Evolutionary conservation across 2,888 invertebrate species (phyloP).

Genomic region (Orchesella flavescens): DNA sequence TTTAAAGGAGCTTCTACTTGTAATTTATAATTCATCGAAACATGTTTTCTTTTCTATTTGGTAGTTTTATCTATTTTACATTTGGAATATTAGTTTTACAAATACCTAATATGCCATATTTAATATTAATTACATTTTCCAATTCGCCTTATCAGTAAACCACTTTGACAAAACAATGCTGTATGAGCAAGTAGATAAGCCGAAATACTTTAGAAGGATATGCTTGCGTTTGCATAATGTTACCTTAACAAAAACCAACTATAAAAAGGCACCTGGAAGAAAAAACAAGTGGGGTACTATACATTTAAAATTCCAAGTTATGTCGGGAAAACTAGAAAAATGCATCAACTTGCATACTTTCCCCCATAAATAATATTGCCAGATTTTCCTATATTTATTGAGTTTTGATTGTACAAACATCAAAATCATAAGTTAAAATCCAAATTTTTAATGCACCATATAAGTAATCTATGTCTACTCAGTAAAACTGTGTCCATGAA

Average conservation of each 20-base stretch:
- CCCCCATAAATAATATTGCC: conserved; percentile 17
- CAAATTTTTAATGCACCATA: too few relatives aligned
- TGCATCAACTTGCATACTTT: conserved; percentile 12
- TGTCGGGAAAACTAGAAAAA: neutral
- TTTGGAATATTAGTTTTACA: neutral
- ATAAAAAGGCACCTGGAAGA: too few relatives aligned
- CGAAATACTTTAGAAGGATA: neutral
- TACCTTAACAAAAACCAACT: neutral
- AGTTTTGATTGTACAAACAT: conserved; percentile 26
- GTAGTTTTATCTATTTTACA: too few relatives aligned
- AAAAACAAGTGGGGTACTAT: too few relatives aligned
- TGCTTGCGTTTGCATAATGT: too few relatives aligned
- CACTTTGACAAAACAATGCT: too few relatives aligned
- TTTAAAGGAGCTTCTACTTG: neutral
- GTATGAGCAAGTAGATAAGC: neutral
- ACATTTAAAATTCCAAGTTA: too few relatives aligned
- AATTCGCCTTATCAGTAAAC: too few relatives aligned
- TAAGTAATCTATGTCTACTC: too few relatives aligned
- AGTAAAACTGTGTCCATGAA: too few relatives aligned
- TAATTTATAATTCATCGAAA: conserved; percentile 23
- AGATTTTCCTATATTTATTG: conserved; percentile 57
- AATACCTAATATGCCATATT: conserved; percentile 25
- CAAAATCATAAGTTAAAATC: too few relatives aligned
- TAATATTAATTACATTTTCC: conserved; percentile 42
- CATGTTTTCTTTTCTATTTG: conserved; percentile 1